Evolutionary conservation across 1,140 invertebrate species (phyloP), one percentile per base, ranked within the genome.

Genomic region (Dinothrombium tinctorium): DNA sequence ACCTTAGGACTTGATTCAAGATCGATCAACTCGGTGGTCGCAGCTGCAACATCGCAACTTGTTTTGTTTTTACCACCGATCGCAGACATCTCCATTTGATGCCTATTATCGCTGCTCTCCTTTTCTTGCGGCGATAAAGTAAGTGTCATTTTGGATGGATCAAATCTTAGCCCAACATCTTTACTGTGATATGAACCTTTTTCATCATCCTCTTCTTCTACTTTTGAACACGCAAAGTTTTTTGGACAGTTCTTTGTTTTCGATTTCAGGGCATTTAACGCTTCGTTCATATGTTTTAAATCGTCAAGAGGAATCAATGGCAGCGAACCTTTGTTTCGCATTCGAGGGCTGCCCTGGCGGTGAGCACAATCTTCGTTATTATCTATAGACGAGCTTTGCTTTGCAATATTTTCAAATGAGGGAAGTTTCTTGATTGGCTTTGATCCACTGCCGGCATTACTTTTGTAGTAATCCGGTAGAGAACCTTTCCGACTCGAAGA

Each of bases 381-480:
- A 32, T 12, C n/a, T 32, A 5, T 32, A 7, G 5, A 7, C 5
- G 29, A 32, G 17, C 29, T 32, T 32, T 12, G 29, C 12, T 33
- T 40, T 7, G 17, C 23, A 9, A 44, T 12, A 42, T 23, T 36
- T 26, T 42, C 41, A 12, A 42, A n/a, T 21, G 42, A 33, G 1
- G 37, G 23, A 12, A 39, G 17, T 19, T 35, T 44, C 33, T 32
- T 40, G 11, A n/a, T 6, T 11, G 12, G 3, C 14, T 12, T 19
- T 39, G 0, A 9, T 36, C 14, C 26, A 22, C 23, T 21, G 26
- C 19, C 20, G 12, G 11, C 7, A n/a, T 38, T 43, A 9, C 15
- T 12, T 26, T 39, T 41, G 4, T 41, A 29, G 20, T 31, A 44
- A 33, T 41, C 43, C n/a, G 43, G 43, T 4, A 44, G 19, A 40